Conservation (phyloP, 2,797 vertebrate species). For the Apogon talboti region DNA sequence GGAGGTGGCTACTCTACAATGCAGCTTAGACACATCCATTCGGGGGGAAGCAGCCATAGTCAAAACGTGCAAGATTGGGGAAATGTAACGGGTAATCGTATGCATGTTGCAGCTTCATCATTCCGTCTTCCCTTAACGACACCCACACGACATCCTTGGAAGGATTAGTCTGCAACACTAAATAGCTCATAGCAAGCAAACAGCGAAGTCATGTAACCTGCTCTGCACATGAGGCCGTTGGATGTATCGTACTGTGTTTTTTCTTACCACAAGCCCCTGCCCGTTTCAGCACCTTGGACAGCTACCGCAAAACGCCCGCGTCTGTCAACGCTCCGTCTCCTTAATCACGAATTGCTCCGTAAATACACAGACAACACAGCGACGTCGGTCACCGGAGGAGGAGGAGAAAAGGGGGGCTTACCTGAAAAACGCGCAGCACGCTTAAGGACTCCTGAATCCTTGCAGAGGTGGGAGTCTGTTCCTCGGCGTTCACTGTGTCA, state of each 20-base stretch:
- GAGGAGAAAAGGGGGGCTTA: conserved; percentile 42
- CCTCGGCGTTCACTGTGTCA: conserved; percentile 73
- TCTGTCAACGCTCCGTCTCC: conserved; percentile 21
- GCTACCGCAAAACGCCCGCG: conserved; percentile 56
- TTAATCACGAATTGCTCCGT: conserved; percentile 42
- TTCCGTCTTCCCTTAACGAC: conserved; percentile 40
- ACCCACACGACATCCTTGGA: conserved; percentile 63
- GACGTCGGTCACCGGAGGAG: conserved; percentile 56
- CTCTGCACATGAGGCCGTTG: conserved; percentile 55
- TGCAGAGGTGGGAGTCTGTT: conserved; percentile 68
- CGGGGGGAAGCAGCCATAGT: conserved; percentile 40
- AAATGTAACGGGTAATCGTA: conserved; percentile 33
- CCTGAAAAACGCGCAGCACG: conserved; percentile 74
- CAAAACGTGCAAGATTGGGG: conserved; percentile 50
- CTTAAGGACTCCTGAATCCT: conserved; percentile 70
- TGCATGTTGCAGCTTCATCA: conserved; percentile 53
- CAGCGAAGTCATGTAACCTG: conserved; percentile 71
- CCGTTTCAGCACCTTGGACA: conserved; percentile 73
- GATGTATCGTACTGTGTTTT: conserved; percentile 24
- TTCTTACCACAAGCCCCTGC: conserved; percentile 27
- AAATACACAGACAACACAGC: conserved; percentile 51
- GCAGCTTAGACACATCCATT: conserved; percentile 62
- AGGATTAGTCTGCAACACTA: conserved; percentile 65
- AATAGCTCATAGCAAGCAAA: conserved; percentile 62
- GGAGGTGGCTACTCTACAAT: conserved; percentile 56